Evolutionary conservation across 2,888 invertebrate species (phyloP), one percentile per base, ranked within the genome.

Genomic region (Galerucella nymphaeae): DNA sequence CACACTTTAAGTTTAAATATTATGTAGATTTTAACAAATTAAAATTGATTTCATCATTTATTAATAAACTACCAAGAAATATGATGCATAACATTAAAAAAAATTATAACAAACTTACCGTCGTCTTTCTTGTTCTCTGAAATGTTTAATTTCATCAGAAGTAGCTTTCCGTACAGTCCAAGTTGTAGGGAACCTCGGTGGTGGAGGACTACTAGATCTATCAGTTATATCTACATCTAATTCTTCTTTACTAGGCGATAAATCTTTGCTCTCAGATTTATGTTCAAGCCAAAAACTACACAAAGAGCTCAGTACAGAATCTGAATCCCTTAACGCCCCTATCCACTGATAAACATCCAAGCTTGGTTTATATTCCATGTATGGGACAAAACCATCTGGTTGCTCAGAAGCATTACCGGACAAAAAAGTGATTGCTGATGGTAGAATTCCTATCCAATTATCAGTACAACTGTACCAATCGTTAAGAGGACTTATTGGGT

Each of bases 251-350:
- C 71, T 73, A 20, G 79, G 86, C 20, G 77, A 77, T 58, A 82
- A 72, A 8, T 77, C 71, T 73, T 83, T 86, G 75, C 71, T 79
- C 73, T 89, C 89, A 67, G 88, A 88, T 48, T 89, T 86, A 59
- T 93, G 90, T 42, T 92, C 89, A 77, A 96, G 87, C 94, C 97
- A 97, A 79, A 93, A 92, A 74, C 92, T 90, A 82, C 94, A 96
- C 68, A 97, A 86, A 4, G 92, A 90, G 6, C 90, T 88, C 14
- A 97, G 87, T 55, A 94, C 90, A 4, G 91, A 89, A 85, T 97
- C 97, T 2, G 95, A 93, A 85, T 98, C 97, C 6, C 97, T 89
- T 0, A 97, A 97, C 8, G 96, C 96, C 2, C 97, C 97, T 74
- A 97, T 97, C 98, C 98, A 98, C 82, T 95, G 94, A 86, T 95